Percentiles rank a stretch among this genome's conserved stretches.
Conservation (phyloP, 2,113 vertebrate genomes). For the Hassar affinis region DNA sequence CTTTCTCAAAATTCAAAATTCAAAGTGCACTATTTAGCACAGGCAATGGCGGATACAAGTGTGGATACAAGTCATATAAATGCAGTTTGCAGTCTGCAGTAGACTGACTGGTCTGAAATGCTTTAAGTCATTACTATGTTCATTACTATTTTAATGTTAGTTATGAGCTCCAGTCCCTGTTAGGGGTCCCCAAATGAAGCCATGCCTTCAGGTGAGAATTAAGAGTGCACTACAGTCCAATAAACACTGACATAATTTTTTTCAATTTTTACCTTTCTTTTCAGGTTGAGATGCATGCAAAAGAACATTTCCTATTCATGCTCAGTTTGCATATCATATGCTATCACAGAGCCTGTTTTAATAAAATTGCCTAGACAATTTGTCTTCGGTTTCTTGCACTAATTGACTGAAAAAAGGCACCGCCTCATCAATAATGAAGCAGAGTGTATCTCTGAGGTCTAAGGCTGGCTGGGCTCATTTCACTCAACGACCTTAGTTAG, state of each 20-base stretch:
- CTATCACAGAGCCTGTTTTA: background rate
- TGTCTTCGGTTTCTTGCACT: background rate
- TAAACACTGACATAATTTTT: background rate
- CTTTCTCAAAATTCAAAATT: too few relatives aligned
- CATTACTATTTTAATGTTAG: background rate
- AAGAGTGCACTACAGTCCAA: background rate
- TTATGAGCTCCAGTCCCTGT: background rate
- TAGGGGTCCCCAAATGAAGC: background rate
- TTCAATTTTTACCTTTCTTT: background rate
- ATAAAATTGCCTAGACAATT: background rate
- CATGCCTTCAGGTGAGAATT: background rate
- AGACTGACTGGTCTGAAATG: background rate
- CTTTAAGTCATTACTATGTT: background rate
- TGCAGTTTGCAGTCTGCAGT: background rate
- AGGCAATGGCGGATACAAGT: too few relatives aligned
- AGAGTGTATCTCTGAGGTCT: background rate
- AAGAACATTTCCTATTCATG: background rate
- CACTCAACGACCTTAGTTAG: slow-evolving; percentile 25
- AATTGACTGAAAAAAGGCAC: slow-evolving; percentile 18
- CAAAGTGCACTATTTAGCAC: too few relatives aligned
- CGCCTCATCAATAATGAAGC: slow-evolving; percentile 30
- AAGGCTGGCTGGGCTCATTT: slow-evolving; percentile 36
- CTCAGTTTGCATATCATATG: background rate
- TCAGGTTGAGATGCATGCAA: background rate
- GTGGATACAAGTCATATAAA: background rate